Evolutionary conservation across 2,888 invertebrate genomes (phyloP).

Genomic region (Isoperla grammatica): DNA sequence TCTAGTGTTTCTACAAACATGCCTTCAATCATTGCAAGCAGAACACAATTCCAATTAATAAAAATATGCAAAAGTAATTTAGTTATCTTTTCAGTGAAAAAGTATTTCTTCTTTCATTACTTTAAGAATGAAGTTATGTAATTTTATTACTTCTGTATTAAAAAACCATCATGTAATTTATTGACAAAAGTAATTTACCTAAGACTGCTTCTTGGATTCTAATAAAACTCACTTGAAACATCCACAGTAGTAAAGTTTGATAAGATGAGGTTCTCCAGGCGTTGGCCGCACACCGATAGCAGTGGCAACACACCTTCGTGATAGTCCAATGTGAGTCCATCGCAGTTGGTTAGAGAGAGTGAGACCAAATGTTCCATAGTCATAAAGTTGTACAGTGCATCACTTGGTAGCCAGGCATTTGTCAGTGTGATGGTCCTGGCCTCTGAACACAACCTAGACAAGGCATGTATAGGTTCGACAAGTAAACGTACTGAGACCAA

Average conservation of each 20-base stretch:
- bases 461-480: not conserved
- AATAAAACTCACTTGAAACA: conserved; percentile 38
- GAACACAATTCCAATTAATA: too few species aligned
- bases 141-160: too few species aligned
- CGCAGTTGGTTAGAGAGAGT: conserved; percentile 37
- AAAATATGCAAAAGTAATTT: too few species aligned
- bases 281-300: conserved; percentile 37
- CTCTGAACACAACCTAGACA: conserved; percentile 33
- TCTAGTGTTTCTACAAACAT: too few species aligned
- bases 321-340: conserved; percentile 38
- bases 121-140: too few species aligned
- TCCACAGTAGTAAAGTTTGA: conserved; percentile 37
- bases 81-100: too few species aligned
- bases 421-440: conserved; percentile 35
- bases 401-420: conserved; percentile 38
- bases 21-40: too few species aligned
- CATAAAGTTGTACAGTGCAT: conserved; percentile 38
- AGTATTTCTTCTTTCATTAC: too few species aligned
- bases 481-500: not conserved
- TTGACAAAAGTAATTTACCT: too few species aligned
- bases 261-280: conserved; percentile 38
- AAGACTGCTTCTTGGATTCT: too few species aligned
- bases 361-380: conserved; percentile 32
- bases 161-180: too few species aligned
- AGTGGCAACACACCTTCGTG: conserved; percentile 39